Evolutionary conservation across 2,113 vertebrate species (phyloP), one percentile per base, ranked within the genome.

Genomic region (Scomber scombrus): DNA sequence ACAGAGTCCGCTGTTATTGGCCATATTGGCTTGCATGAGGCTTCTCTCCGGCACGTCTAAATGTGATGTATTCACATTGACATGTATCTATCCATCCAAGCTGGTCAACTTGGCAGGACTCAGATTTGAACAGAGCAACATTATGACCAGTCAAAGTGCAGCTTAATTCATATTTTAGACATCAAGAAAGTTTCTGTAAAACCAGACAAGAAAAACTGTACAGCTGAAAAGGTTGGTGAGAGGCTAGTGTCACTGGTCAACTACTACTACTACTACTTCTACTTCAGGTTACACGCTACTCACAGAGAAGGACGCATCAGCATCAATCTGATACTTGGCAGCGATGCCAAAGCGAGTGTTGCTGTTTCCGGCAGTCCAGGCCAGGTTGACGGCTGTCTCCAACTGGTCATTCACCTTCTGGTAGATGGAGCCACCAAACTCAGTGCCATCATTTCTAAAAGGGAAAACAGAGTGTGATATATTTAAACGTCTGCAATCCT

Each of bases 321-420:
- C 78, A 85, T 99, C 98, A 21, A 99, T 97, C 94, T 98, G 97
- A 71, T 99, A 99, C 90, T 99, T 99, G 88, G 98, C 97, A 14
- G 97, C 97, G 56, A 99, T 99, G 90, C 98, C 98, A 13, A 99
- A 99, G 91, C 97, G 97, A 13, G 98, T 99, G 94, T 99, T 99
- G 94, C 97, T 99, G 70, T 99, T 99, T 15, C 98, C 98, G 1
- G 98, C 97, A 21, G 98, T 99, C 98, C 98, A 99, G 65, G 98
- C 97, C 19, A 99, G 94, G 71, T 98, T 98, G 75, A 99, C 97
- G 0, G 97, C 98, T 0, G 98, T 99, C 95, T 99, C 98, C 94
- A 99, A 92, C 85, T 99, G 96, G 55, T 98, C 95, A 40, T 99
- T 99, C 90, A 99, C 97, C 85, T 99, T 99, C 93, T 99, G 98